Conservation (phyloP, 2,888 invertebrate genomes). For the Ophion ventricosus region DNA sequence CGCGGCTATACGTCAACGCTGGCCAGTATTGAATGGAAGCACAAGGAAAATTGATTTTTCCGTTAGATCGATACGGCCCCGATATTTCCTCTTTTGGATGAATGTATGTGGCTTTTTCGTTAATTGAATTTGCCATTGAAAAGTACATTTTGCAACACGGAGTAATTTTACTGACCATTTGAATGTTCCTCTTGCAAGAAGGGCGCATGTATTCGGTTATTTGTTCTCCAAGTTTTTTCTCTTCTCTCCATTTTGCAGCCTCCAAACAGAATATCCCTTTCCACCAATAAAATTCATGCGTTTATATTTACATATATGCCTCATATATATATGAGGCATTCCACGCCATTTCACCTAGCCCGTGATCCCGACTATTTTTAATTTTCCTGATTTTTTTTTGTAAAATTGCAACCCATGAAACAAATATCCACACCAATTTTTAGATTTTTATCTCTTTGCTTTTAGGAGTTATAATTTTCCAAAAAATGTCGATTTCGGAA, state of each 20-base stretch:
- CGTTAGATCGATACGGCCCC: neutral
- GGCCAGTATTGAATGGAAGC: neutral
- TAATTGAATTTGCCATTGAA: neutral
- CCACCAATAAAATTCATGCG: constrained; percentile 20
- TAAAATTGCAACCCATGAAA: no score
- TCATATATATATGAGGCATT: no score
- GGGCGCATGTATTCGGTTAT: constrained; percentile 48
- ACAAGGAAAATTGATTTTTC: neutral
- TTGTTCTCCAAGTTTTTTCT: constrained; percentile 4
- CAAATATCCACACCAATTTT: no score
- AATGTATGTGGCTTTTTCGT: neutral
- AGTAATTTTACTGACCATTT: constrained; percentile 70
- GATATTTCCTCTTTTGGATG: neutral
- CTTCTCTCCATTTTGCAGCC: constrained; percentile 20
- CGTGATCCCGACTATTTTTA: no score
- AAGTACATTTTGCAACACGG: neutral
- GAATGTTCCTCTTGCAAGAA: constrained; percentile 46
- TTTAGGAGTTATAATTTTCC: no score
- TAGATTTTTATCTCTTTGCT: no score
- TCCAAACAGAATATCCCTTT: constrained; percentile 14
- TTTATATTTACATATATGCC: no score
- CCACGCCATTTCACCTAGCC: no score
- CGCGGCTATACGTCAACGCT: neutral
- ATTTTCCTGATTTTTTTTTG: no score
- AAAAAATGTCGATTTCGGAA: no score